These are phyloP conservation scores for Heliangelus exortis DNA, from an alignment of 2,797 vertebrate species.

Conservation along the genomic window DNA sequence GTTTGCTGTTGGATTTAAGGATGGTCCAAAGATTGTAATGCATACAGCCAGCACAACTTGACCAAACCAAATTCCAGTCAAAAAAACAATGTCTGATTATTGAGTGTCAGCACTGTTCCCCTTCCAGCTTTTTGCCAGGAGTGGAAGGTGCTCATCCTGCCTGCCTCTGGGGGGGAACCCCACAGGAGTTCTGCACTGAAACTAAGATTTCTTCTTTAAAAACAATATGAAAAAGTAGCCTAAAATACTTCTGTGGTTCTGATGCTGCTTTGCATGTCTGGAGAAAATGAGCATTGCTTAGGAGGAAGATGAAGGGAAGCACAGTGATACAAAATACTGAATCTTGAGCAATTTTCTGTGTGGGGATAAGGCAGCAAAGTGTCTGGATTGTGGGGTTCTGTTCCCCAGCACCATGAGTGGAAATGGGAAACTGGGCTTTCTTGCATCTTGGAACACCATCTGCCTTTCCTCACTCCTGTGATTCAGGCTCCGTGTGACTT, in stretches of 20 bases:
- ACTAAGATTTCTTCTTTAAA: not conserved
- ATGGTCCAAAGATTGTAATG: not conserved
- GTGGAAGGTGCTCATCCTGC: not conserved
- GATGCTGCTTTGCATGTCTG: not conserved
- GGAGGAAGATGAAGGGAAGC: not conserved
- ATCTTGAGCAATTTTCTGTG: rapidly evolving
- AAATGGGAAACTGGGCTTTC: not conserved
- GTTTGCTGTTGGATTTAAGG: not conserved
- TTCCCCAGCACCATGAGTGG: not conserved
- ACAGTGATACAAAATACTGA: rapidly evolving
- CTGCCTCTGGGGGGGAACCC: not conserved
- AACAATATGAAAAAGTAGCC: not conserved
- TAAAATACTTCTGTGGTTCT: not conserved
- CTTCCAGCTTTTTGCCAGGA: not conserved
- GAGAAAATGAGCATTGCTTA: not conserved
- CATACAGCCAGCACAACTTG: not conserved
- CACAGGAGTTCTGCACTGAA: not conserved
- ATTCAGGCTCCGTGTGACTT: not conserved
- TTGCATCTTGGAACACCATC: not conserved
- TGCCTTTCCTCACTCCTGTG: rapidly evolving
- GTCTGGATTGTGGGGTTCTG: not conserved
- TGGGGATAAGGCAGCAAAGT: not conserved
- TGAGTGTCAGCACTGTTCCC: not conserved
- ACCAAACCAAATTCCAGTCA: not conserved
- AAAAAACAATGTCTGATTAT: not conserved